Base-by-base conservation (phyloP, 2,113 vertebrate species). In the Catharus minimus region DNA sequence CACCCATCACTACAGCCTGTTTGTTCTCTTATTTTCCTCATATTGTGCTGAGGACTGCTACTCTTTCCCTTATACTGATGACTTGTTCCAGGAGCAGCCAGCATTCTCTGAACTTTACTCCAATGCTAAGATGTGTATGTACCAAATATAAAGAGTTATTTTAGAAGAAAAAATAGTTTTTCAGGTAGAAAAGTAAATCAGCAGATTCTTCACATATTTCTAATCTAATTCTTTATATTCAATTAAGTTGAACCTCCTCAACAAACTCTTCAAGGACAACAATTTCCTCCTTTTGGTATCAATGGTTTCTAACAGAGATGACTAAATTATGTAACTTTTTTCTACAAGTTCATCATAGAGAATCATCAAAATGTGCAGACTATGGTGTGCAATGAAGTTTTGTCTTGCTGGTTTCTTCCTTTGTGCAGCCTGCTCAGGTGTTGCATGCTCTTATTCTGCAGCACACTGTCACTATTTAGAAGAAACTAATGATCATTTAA, bases 1-100 rank as follows among this genome's bases (percentile, higher is more conserved):
- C 87, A 73, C 79, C 69, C 67, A 65, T 94, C 83, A 86, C 73
- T 75, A 74, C 13, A 95, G 82, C 65, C 64, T 80, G 85, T 95
- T 86, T 94, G 76, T 74, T 91, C 95, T 95, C 86, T 69, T 77
- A 46, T 77, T 96, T 96, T 92, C 43, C 72, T 90, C 84, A 41
- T 50, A 67, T 85, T 81, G 36, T 93, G 49, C 73, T 86, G 84
- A 43, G 38, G 44, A 47, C 65, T 93, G 76, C 78, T 95, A 38
- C 61, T 86, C 30, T 88, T 80, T 94, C 78, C 17, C 28, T 33
- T 69, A 76, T 65, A 52, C 41, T 62, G 88, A 91, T 50, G 91
- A 62, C 41, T 92, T 82, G 88, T 69, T 64, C 32, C 64, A 46
- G 64, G 72, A 89, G 43, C 66, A 90, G 66, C 18, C 76, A 92